Percentiles rank a stretch among this genome's conserved stretches.
These are phyloP conservation scores for Motacilla tschutschensis DNA, from an alignment of 2,113 vertebrate genomes.

Conservation along the genomic window DNA sequence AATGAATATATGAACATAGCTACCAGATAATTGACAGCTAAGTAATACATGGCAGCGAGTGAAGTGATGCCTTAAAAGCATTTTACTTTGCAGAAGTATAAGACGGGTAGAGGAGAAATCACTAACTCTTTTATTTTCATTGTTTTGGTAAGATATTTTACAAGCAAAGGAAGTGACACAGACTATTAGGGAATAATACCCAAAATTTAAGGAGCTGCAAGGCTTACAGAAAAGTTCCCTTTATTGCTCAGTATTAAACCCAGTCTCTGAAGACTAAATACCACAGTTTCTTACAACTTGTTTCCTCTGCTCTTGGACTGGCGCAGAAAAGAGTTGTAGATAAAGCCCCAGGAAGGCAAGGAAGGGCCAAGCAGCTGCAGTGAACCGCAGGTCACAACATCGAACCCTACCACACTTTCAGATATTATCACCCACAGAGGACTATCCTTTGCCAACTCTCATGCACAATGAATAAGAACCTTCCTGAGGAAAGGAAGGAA, in stretches of 20 bases:
- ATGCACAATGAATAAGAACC: not conserved
- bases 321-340: not conserved
- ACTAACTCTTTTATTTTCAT: not conserved
- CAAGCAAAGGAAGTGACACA: not conserved
- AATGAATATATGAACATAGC: not conserved
- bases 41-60: not conserved
- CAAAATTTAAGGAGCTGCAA: not conserved
- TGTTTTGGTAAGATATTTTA: not conserved
- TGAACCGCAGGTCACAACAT: not conserved
- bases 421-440: not conserved
- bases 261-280: not conserved
- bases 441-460: not conserved
- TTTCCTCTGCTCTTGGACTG: not conserved
- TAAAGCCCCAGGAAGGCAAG: not conserved
- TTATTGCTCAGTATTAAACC: not conserved
- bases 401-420: not conserved
- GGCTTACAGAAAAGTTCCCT: not conserved
- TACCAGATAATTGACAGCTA: not conserved
- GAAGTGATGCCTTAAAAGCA: not conserved
- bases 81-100: not conserved
- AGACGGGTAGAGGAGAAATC: not conserved
- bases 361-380: not conserved
- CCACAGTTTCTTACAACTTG: not conserved
- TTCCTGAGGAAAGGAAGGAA: not conserved
- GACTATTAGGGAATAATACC: not conserved